Base-by-base conservation (phyloP, 2,113 vertebrate genomes). In the Glaucomys volans region DNA sequence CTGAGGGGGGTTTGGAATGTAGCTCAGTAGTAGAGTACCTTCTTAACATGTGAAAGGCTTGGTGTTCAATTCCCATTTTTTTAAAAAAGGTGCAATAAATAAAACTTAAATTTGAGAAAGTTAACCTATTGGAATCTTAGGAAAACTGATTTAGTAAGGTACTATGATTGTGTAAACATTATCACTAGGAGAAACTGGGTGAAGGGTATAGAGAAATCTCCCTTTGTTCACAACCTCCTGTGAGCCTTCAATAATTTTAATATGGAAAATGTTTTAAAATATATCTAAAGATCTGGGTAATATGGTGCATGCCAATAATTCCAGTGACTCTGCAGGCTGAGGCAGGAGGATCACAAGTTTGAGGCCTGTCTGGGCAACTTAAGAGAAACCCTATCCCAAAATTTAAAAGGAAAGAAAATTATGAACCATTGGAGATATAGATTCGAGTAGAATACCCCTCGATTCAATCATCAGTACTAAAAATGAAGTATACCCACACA, bases 41-140 rank as follows among this genome's bases (percentile, higher is more conserved):
- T 10, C 18, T 64, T 81, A 81, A 18, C 42, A 40, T 32, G 35
- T 11, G 11, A 3, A 16, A 89, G 22, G 35, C 6, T 67, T n/a
- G 26, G n/a, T 18, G 67, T 74, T 90, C 72, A 57, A 81, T 42
- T 13, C 22, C 54, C 18, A 66, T 44, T 0, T 13, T 32, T 54
- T 5, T 42, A 88, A 87, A 66, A 83, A 75, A 35, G 44, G 3
- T 69, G 54, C 35, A 62, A n/a, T 24, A 64, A 79, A 54, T 28
- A 76, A 40, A 85, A 67, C 30, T 62, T 62, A 62, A 82, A 4
- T 2, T 87, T 91, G 59, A 64, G 75, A 90, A 83, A 92, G 32
- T 57, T 64, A 91, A 85, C 40, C 40, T 69, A 72, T 30, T 83
- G 54, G 94, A 94, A 69, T 77, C 30, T 90, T 37, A 87, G 22